Percentiles rank a stretch among this genome's conserved stretches.
Conservation (phyloP, 2,888 invertebrate species). For the Hirudinaria manillensis region DNA sequence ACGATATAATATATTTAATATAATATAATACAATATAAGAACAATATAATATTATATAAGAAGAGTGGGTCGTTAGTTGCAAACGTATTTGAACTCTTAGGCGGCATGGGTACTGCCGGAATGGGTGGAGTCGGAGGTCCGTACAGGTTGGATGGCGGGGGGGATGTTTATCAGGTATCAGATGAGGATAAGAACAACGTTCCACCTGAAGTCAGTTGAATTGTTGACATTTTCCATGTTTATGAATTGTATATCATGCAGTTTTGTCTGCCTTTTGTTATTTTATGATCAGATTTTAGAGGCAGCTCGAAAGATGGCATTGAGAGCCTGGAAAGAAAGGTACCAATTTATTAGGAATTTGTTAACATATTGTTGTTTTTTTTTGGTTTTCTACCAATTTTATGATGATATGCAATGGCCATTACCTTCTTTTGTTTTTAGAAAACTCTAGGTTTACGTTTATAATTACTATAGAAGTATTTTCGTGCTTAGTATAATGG, state of each 20-base stretch:
- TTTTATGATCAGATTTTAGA: constrained; percentile 63
- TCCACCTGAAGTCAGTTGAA: constrained; percentile 62
- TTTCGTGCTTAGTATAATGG: too few relatives aligned
- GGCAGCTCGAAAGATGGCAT: constrained; percentile 88
- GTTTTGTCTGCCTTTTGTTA: constrained; percentile 4
- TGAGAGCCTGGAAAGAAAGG: constrained; percentile 75
- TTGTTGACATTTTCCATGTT: neutral
- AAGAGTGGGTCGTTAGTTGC: too few relatives aligned
- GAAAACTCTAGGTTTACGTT: too few relatives aligned
- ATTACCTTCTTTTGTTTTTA: too few relatives aligned
- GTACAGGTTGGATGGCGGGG: constrained; percentile 81
- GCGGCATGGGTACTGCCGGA: constrained; percentile 82
- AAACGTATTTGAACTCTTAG: constrained; percentile 51
- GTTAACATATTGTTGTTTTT: too few relatives aligned
- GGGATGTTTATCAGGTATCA: constrained; percentile 78
- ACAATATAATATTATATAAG: too few relatives aligned
- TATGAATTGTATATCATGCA: neutral
- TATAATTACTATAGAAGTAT: too few relatives aligned
- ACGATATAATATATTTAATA: neutral
- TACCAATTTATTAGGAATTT: constrained; percentile 31
- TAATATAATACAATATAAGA: too few relatives aligned
- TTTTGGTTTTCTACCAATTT: neutral
- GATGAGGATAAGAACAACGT: constrained; percentile 83
- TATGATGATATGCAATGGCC: too few relatives aligned
- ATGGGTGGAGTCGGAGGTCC: constrained; percentile 93